Evolutionary conservation across 1,140 invertebrate genomes (phyloP).

Genomic region (Ceratina australensis): DNA sequence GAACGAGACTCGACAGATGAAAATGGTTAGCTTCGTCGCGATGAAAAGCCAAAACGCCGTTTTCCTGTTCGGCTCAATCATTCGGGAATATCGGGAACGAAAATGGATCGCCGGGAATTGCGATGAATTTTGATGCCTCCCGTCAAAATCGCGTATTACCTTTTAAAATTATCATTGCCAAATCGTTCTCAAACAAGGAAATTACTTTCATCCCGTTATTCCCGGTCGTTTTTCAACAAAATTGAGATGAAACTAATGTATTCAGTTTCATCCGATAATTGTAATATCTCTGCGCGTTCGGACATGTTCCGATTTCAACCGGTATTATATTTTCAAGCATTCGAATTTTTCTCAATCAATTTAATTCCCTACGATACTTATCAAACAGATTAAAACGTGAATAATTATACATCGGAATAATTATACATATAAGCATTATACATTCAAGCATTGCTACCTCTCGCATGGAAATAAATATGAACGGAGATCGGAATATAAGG

Average conservation of each 20-base stretch:
- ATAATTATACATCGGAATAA: no score
- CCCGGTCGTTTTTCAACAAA: not conserved
- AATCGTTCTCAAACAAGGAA: not conserved
- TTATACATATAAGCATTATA: no score
- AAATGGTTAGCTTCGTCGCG: not conserved
- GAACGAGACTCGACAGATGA: not conserved
- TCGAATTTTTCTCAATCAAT: no score
- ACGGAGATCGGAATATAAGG: no score
- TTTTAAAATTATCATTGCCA: constrained; percentile 6
- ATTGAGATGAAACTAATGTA: not conserved
- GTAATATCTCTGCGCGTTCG: no score
- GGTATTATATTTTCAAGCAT: no score
- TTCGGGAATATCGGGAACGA: constrained; percentile 10
- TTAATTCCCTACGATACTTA: no score
- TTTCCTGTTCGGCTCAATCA: constrained; percentile 1
- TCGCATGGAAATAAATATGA: no score
- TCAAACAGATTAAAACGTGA: no score
- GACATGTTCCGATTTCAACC: no score
- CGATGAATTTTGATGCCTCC: constrained; percentile 11
- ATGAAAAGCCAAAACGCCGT: not conserved
- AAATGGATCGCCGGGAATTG: constrained; percentile 3
- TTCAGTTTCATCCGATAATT: no score
- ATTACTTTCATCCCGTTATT: not conserved
- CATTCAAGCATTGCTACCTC: no score
- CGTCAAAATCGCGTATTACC: not conserved